A percentile compares a stretch with the other conserved stretches of the same genome.
Evolutionary conservation across 2,113 vertebrate species (phyloP).

Genomic region (Spea multiplicata): DNA sequence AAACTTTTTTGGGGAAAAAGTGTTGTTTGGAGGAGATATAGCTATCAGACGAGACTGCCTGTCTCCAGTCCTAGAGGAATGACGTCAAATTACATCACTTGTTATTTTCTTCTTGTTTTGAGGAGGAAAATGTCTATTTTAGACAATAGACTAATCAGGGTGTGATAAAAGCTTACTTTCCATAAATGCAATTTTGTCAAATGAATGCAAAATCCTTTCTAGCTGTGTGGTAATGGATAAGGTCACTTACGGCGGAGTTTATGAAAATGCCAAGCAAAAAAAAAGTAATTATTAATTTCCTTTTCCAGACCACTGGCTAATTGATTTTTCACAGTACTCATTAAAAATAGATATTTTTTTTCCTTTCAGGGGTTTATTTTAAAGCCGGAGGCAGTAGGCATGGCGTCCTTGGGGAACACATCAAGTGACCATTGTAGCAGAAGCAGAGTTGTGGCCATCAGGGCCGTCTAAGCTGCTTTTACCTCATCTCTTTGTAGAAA

Average conservation of each 20-base stretch:
- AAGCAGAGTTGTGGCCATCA: slow-evolving; percentile 53
- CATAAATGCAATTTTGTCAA: not conserved
- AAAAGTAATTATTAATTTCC: slow-evolving; percentile 66
- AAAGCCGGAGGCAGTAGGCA: slow-evolving; percentile 58
- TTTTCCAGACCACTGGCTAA: slow-evolving; percentile 58
- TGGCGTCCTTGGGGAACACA: slow-evolving; percentile 62
- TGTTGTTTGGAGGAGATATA: slow-evolving; percentile 42
- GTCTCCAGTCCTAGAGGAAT: slow-evolving; percentile 38
- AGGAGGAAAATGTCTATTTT: slow-evolving; percentile 44
- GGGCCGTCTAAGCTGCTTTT: slow-evolving; percentile 65
- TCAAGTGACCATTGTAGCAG: slow-evolving; percentile 68
- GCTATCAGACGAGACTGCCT: slow-evolving; percentile 48
- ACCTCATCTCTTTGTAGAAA: slow-evolving; percentile 66
- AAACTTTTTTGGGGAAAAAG: slow-evolving; percentile 36
- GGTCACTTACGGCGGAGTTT: slow-evolving; percentile 52
- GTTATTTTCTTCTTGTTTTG: slow-evolving; percentile 40
- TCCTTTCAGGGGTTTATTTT: slow-evolving; percentile 63
- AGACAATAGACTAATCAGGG: not conserved
- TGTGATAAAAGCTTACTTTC: slow-evolving; percentile 24
- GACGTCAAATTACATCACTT: slow-evolving; percentile 52
- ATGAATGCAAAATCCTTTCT: slow-evolving; percentile 29
- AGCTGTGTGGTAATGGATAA: slow-evolving; percentile 37
- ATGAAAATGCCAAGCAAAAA: slow-evolving; percentile 47
- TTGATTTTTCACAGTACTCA: slow-evolving; percentile 69
- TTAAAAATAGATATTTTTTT: slow-evolving; percentile 73